A percentile compares a stretch with the other conserved stretches of the same genome.
Conservation (phyloP, 2,888 invertebrate species). For the Argyresthia albistria region DNA sequence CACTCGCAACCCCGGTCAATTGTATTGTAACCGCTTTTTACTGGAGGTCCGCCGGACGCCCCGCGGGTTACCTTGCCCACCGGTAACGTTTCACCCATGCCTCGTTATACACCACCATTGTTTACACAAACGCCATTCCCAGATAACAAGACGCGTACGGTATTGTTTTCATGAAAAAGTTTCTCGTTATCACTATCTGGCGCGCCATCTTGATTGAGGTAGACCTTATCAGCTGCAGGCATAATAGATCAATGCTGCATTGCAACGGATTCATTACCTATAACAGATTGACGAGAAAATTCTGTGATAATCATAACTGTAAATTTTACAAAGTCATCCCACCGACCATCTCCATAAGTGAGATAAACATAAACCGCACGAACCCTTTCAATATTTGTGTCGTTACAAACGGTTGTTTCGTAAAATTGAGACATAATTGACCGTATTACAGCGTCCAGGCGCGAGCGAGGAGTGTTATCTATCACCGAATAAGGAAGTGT, state of each 20-base stretch:
- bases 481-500: constrained; percentile 38
- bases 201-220: background rate
- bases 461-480: constrained; percentile 3
- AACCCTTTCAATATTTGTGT: no score
- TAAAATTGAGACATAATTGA: constrained; percentile 2
- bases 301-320: no score
- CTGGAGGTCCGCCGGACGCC: no score
- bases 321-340: no score
- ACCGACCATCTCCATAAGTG: no score
- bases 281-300: no score
- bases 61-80: no score
- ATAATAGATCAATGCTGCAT: no score
- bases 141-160: background rate
- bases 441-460: background rate
- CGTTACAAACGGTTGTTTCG: background rate
- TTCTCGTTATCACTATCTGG: background rate
- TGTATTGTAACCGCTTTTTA: no score
- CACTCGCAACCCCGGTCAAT: no score
- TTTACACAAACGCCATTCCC: constrained; percentile 16
- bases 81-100: background rate
- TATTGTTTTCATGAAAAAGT: background rate
- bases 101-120: constrained; percentile 28
- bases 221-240: background rate
- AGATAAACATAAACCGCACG: no score
- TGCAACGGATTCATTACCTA: no score